These are phyloP conservation scores for Bergia sp. DNA, from an alignment of 92 coral and sea anemone species.

Conservation along the genomic window DNA sequence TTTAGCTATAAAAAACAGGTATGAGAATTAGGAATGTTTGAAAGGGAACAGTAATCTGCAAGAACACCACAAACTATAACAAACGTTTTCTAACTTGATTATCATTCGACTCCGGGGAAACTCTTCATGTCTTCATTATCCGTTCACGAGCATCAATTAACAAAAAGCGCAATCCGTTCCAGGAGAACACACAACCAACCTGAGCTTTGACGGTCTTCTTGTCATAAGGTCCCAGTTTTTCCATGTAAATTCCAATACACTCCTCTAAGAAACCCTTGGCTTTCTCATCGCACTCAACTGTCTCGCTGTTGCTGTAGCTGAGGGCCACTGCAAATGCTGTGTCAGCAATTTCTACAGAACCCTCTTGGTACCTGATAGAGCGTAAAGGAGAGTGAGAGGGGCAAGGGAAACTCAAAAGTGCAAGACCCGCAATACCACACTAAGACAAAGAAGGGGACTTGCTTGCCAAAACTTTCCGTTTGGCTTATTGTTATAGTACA, in stretches of 20 bases:
- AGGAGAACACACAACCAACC: conserved; percentile 38
- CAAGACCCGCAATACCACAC: neutral
- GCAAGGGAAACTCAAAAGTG: too few relatives aligned
- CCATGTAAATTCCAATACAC: conserved; percentile 71
- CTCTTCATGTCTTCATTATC: neutral
- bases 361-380: conserved; percentile 61
- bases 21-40: too few relatives aligned
- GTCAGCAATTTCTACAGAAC: conserved; percentile 81
- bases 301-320: conserved; percentile 29
- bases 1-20: too few relatives aligned
- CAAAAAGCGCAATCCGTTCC: neutral
- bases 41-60: too few relatives aligned
- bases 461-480: too few relatives aligned
- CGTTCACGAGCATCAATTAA: neutral
- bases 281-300: conserved; percentile 11
- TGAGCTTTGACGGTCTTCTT: conserved; percentile 82
- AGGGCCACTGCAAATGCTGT: conserved; percentile 57
- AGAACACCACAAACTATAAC: too few relatives aligned
- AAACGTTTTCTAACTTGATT: too few relatives aligned
- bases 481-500: too few relatives aligned
- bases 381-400: neutral
- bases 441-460: neutral
- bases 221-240: conserved; percentile 75
- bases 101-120: too few relatives aligned
- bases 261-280: conserved; percentile 67